Base-by-base conservation (phyloP, 1,140 invertebrate species). In the Hypsibius dujardini region DNA sequence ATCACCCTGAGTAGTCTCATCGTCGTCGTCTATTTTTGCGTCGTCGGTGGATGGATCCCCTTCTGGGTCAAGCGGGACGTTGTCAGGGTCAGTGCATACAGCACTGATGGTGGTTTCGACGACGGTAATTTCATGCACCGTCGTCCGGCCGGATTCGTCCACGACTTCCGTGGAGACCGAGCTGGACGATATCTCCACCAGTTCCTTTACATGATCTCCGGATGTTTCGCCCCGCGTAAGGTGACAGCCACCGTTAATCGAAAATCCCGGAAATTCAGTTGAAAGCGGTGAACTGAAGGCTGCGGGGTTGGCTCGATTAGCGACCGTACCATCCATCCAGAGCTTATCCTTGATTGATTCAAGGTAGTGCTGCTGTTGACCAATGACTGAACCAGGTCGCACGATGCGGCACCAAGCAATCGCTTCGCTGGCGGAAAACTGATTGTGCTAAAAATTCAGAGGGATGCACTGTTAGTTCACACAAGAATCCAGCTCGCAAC, bases 341-440 rank as follows among this genome's bases (percentile, higher is more conserved):
- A 67, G 62, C 7, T 3, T 14, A 42, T 67, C 42, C 62, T 67
- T 67, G 62, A 67, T 42, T 12, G 62, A 59, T 81, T 91, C 87
- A 2, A 98, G 82, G 86, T 93, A 98, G 76, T 89, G 86, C 79
- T 98, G 95, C 79, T 98, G 95, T 76, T 92, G 89, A 0, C 94
- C 94, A 78, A 98, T 97, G 45, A 98, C 88, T 47, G 92, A 97
- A 7, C 95, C 95, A n/a, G 95, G 95, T n/a, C 95, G 84, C 80
- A 94, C 98, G 74, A 98, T 88, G 75, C 95, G 82, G 72, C 95
- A 86, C 95, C 95, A 98, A 2, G 90, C 95, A 76, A 98, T 98
- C 2, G 89, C 86, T 82, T 98, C 93, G 71, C 87, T 84, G 2
- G 93, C 92, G 15, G 89, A 89, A 77, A 98, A 91, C 71, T 86